phyloP scores from a whole-genome alignment of 2,113 vertebrate species.

The Acrocephalus arundinaceus region DNA sequence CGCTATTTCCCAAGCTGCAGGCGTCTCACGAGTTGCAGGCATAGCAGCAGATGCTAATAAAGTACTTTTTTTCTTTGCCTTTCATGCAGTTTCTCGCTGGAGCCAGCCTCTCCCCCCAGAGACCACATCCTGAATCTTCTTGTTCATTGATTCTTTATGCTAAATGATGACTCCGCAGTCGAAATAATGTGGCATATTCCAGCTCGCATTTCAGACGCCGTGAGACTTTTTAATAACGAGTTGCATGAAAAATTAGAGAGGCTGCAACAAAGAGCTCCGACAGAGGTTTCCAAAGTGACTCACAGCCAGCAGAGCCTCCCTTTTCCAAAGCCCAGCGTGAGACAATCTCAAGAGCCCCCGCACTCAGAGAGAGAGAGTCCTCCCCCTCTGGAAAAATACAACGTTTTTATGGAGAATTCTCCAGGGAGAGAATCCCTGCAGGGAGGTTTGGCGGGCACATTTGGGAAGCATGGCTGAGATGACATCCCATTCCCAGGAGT shows the following conservation, averaged over 20 bases:
- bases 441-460: neutral
- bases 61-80: slow-evolving; percentile 21
- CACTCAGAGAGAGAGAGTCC: neutral
- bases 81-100: neutral
- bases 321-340: slow-evolving; percentile 41
- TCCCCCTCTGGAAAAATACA: slow-evolving; percentile 15
- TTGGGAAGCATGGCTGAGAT: neutral
- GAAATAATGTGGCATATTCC: slow-evolving; percentile 40
- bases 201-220: slow-evolving; percentile 31
- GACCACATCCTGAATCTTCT: slow-evolving; percentile 56
- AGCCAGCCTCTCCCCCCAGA: slow-evolving; percentile 15
- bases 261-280: slow-evolving; percentile 53
- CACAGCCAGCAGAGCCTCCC: neutral
- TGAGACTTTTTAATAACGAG: slow-evolving; percentile 54
- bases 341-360: slow-evolving; percentile 5
- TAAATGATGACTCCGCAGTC: slow-evolving; percentile 19
- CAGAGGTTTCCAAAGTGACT: slow-evolving; percentile 46
- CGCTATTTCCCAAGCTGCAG: slow-evolving; percentile 43
- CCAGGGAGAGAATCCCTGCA: neutral
- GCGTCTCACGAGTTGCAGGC: neutral
- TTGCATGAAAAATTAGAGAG: slow-evolving; percentile 57
- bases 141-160: slow-evolving; percentile 51
- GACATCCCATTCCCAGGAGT: neutral
- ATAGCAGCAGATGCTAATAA: slow-evolving; percentile 41
- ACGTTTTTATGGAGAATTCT: neutral